phyloP scores from a whole-genome alignment of 2,113 vertebrate species.

The Paralichthys olivaceus region DNA sequence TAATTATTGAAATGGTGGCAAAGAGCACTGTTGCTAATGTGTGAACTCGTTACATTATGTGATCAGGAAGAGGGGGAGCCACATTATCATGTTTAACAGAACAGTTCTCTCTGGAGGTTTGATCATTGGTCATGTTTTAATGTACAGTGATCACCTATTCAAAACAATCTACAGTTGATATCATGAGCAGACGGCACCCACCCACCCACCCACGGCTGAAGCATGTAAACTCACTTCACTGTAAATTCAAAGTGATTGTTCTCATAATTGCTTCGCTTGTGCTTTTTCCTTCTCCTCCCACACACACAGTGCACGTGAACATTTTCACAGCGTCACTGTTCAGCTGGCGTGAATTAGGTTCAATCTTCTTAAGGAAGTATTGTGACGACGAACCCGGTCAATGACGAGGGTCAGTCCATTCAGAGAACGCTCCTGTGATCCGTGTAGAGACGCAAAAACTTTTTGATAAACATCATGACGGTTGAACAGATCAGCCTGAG shows the following conservation, averaged over 20 bases:
- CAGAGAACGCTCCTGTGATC: no score
- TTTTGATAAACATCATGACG: no score
- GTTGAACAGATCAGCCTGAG: no score
- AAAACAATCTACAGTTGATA: neutral
- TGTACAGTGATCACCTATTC: neutral
- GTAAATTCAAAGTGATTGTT: neutral
- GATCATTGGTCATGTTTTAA: neutral
- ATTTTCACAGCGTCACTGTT: no score
- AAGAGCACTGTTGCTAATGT: conserved; percentile 5
- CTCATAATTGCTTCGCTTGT: neutral
- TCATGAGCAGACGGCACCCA: neutral
- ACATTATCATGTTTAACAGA: neutral
- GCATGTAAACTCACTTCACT: neutral
- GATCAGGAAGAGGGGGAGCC: neutral
- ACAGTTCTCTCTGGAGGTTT: neutral
- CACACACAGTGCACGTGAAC: no score
- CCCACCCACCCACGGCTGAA: neutral
- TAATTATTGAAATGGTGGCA: conserved; percentile 8
- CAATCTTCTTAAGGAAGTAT: no score
- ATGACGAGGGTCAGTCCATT: no score
- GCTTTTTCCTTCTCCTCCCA: neutral
- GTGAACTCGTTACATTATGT: neutral
- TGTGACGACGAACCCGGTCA: no score
- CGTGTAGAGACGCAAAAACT: no score
- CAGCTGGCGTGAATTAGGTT: no score